A percentile compares a stretch with the other conserved stretches of the same genome.
Evolutionary conservation across 2,113 vertebrate genomes (phyloP).

Genomic region (Spilogale gracilis): DNA sequence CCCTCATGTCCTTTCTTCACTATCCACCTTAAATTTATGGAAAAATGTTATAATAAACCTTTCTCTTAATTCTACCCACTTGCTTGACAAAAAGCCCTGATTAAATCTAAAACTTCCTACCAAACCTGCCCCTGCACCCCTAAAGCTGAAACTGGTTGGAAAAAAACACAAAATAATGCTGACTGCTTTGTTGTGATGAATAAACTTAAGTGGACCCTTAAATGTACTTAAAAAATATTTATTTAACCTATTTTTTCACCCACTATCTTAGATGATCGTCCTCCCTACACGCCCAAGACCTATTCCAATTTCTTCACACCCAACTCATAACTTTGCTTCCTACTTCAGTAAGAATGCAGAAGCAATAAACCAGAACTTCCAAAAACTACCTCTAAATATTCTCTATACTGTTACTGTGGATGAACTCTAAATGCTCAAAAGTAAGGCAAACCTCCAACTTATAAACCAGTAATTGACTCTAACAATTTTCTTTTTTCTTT

Average conservation of each 20-base stretch:
- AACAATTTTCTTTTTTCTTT: not conserved
- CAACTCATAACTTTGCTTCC: not conserved
- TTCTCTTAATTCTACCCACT: not conserved
- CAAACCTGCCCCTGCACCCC: accelerated
- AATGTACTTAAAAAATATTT: not conserved
- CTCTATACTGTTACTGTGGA: not conserved
- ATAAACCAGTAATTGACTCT: not conserved
- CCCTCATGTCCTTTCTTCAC: not conserved
- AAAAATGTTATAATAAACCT: not conserved
- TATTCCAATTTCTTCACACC: not conserved
- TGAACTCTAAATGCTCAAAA: not conserved
- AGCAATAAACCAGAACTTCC: not conserved
- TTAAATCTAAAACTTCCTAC: not conserved
- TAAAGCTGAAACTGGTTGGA: not conserved
- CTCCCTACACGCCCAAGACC: not conserved
- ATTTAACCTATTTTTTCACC: not conserved
- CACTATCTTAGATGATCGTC: not conserved
- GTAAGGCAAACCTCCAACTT: not conserved
- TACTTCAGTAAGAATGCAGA: not conserved
- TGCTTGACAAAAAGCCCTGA: not conserved
- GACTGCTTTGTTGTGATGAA: not conserved
- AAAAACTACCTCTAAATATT: not conserved
- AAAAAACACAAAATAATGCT: not conserved
- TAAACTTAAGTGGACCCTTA: not conserved
- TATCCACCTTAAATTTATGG: not conserved